A percentile compares a stretch with the other conserved stretches of the same genome.
Conservation (phyloP, 2,113 vertebrate genomes). For the Neolamprologus cancellatus region DNA sequence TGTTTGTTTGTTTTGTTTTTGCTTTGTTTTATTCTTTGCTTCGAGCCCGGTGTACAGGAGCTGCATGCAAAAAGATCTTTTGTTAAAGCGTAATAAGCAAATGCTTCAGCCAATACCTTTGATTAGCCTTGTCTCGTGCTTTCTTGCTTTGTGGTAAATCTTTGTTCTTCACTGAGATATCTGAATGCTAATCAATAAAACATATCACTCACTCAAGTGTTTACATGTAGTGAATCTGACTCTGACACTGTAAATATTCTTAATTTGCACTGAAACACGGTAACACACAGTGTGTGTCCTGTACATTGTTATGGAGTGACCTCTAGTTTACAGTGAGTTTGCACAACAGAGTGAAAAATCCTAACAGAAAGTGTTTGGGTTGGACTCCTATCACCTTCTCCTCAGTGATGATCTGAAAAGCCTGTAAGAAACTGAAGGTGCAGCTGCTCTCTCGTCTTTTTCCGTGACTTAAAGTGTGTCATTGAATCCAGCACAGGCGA, state of each 20-base stretch:
- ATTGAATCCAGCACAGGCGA: neutral
- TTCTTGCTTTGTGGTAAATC: too few relatives aligned
- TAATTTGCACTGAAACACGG: neutral
- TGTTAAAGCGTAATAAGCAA: too few relatives aligned
- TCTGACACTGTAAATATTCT: neutral
- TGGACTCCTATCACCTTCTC: neutral
- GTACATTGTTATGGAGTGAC: neutral
- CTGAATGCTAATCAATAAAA: too few relatives aligned
- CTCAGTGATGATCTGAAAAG: neutral
- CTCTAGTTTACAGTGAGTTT: neutral
- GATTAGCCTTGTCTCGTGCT: fast-evolving
- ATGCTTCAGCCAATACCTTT: too few relatives aligned
- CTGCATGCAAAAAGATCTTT: too few relatives aligned
- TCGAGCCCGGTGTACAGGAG: too few relatives aligned
- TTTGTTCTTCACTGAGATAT: too few relatives aligned
- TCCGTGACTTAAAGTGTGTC: neutral
- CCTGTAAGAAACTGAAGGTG: neutral
- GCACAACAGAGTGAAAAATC: neutral
- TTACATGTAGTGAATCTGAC: neutral
- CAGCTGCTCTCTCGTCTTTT: neutral
- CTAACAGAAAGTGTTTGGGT: fast-evolving
- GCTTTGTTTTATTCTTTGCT: too few relatives aligned
- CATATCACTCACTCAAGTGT: too few relatives aligned
- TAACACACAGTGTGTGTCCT: neutral
- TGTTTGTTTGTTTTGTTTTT: too few relatives aligned